Evolutionary conservation across 2,888 invertebrate genomes (phyloP), one percentile per base, ranked within the genome.

Genomic region (Brachyptera putata): DNA sequence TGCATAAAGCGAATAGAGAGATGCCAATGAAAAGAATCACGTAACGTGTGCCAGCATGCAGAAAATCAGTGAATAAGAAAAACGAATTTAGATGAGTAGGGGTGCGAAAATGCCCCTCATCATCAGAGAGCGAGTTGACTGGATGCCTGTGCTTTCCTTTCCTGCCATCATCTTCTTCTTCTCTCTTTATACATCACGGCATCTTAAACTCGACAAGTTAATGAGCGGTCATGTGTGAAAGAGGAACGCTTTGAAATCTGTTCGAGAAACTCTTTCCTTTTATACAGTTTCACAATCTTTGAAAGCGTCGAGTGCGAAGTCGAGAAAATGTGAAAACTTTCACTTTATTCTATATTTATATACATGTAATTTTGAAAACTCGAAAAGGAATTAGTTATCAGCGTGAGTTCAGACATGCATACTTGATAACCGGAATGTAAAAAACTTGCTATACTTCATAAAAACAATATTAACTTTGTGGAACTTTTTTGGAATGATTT

Each of bases 161-260:
- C n/a, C 16, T 5, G 43, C 5, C 43, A 4, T 43, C 43, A 43
- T 21, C 18, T 43, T 11, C 21, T 43, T 21, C 18, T 43, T 11
- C 21, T 43, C 18, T 43, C 11, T 30, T 7, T 30, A 7, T 30
- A 30, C n/a, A 16, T 11, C 57, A 53, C 60, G 59, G 58, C 58
- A 56, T 63, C 63, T 63, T 63, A 50, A 61, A 61, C 58, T 53
- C 56, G 26, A 57, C 57, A 62, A 61, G 60, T 61, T 63, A 61
- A 63, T 63, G 63, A 61, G 56, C 63, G 61, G 61, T 37, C 58
- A 58, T 58, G 61, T 61, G 58, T 62, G 59, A 59, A 62, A 56
- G 58, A 62, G 56, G 56, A 59, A 49, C 56, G 55, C 46, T 46
- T 61, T 61, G 61, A 61, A n/a, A n/a, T n/a, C n/a, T n/a, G n/a